Conservation (phyloP, 2,888 invertebrate species). For the Alloscopus bannaensis region DNA sequence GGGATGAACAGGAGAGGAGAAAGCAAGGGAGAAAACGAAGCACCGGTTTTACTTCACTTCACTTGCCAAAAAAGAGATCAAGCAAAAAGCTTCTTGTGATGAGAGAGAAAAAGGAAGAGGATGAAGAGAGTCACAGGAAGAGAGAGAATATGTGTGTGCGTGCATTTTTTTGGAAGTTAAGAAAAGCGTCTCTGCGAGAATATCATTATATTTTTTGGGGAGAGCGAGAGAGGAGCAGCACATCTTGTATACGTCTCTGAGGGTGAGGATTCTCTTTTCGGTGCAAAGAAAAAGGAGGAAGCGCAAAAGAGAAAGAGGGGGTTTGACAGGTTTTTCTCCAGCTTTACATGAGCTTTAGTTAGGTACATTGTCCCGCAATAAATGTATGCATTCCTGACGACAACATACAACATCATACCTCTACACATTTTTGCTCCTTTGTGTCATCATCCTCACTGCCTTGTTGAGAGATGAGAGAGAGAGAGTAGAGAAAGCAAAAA, state of each 20-base stretch:
- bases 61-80: constrained; percentile 61
- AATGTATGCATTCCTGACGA: too few relatives aligned
- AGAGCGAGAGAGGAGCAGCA: too few relatives aligned
- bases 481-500: constrained; percentile 4
- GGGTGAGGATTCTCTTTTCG: not conserved
- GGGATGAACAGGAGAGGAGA: not conserved
- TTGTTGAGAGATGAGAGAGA: constrained; percentile 1
- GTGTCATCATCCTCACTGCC: constrained; percentile 28
- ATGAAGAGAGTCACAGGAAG: constrained; percentile 19
- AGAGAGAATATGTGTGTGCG: not conserved
- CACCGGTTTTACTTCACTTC: not conserved
- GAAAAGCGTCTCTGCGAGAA: constrained; percentile 13
- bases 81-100: constrained; percentile 45
- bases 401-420: too few relatives aligned
- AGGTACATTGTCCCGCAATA: not conserved
- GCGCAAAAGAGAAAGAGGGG: not conserved
- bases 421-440: constrained; percentile 6
- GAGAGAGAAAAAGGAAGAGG: constrained; percentile 3
- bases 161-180: constrained; percentile 3
- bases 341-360: not conserved
- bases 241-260: too few relatives aligned
- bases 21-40: too few relatives aligned
- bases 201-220: constrained; percentile 3
- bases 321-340: constrained; percentile 21
- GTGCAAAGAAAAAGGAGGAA: not conserved